These are phyloP conservation scores for Zygogramma bicolorata DNA, from an alignment of 2,888 invertebrate species.

Conservation along the genomic window DNA sequence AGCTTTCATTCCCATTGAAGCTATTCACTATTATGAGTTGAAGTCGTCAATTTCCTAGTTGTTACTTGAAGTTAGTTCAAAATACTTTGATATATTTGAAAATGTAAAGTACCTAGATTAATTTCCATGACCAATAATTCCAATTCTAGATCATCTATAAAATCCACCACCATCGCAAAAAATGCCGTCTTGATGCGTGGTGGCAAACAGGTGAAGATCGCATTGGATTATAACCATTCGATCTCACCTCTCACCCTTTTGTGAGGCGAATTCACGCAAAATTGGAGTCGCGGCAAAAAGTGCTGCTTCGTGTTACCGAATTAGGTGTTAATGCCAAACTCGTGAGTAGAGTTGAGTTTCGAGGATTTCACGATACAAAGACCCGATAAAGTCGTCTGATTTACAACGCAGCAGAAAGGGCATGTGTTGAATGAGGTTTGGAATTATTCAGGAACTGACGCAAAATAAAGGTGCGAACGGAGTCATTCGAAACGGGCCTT, in stretches of 20 bases:
- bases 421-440: not conserved
- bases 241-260: constrained; percentile 13
- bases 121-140: no score
- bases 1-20: no score
- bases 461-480: not conserved
- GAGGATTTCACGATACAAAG: constrained; percentile 9
- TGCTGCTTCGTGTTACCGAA: constrained; percentile 4
- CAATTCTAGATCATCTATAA: no score
- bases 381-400: not conserved
- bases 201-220: not conserved
- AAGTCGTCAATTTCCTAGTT: no score
- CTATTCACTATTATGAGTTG: no score
- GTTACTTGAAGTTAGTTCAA: no score
- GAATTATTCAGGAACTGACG: not conserved
- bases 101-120: no score
- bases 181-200: no score
- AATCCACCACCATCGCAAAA: not conserved
- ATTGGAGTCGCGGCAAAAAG: not conserved
- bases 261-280: constrained; percentile 1
- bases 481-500: no score
- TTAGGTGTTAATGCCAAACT: constrained; percentile 16
- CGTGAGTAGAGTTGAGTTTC: not conserved
- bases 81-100: no score
- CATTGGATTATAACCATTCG: not conserved
- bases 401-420: constrained; percentile 2